phyloP scores from a whole-genome alignment of 2,113 vertebrate species.

The Lucifuga dentata region DNA sequence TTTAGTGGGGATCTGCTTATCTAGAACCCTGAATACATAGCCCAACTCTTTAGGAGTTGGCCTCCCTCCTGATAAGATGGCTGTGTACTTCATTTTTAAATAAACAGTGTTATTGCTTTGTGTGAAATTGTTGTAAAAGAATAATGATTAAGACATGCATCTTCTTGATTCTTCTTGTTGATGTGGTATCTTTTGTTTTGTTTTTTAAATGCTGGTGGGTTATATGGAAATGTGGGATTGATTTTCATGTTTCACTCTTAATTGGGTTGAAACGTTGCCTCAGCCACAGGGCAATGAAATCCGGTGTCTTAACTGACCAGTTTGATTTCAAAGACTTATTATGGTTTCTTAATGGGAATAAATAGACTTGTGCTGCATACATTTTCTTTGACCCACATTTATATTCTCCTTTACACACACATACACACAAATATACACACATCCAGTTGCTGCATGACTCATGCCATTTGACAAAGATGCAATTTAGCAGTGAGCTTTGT shows the following conservation, averaged over 20 bases:
- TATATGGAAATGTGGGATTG: neutral
- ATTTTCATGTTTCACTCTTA: neutral
- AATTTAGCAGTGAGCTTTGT: conserved; percentile 58
- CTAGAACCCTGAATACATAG: too few relatives aligned
- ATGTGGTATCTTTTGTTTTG: too few relatives aligned
- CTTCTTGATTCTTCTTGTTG: too few relatives aligned
- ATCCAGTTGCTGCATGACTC: conserved; percentile 68
- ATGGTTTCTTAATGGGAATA: neutral
- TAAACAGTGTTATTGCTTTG: too few relatives aligned
- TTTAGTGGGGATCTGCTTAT: too few relatives aligned
- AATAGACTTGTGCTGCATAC: neutral
- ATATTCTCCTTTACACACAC: neutral
- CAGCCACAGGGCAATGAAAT: neutral
- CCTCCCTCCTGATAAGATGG: too few relatives aligned
- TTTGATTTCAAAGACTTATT: neutral
- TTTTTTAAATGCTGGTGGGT: too few relatives aligned
- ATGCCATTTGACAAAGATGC: conserved; percentile 68
- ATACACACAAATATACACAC: conserved; percentile 14
- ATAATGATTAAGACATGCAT: too few relatives aligned
- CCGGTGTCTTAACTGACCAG: neutral
- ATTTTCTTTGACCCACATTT: conserved; percentile 31
- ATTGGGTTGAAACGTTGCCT: neutral
- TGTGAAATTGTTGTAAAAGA: too few relatives aligned
- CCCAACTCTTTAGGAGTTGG: too few relatives aligned
- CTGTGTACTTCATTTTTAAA: too few relatives aligned